Conservation (phyloP, 1,140 invertebrate genomes). For the Drosophila pandora region DNA sequence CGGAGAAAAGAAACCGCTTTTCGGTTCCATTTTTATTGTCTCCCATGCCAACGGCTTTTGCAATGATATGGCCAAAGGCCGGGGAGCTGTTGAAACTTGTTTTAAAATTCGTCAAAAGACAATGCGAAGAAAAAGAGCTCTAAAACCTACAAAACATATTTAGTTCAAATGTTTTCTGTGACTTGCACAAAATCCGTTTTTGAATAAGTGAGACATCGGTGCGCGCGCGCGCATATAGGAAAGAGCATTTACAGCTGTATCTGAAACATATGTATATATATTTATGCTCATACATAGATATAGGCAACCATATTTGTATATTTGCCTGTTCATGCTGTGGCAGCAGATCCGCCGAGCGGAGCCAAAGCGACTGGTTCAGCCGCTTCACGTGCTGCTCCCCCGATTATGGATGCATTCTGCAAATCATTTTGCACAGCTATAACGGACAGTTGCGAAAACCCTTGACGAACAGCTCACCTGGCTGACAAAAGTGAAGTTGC, state of each 20-base stretch:
- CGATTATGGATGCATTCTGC: conserved; percentile 63
- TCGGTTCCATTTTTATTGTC: conserved; percentile 57
- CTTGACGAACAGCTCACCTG: conserved; percentile 51
- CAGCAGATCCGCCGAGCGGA: conserved; percentile 30
- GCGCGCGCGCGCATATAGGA: conserved; percentile 1
- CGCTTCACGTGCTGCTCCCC: conserved; percentile 32
- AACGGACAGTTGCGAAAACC: conserved; percentile 61
- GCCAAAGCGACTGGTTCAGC: conserved; percentile 52
- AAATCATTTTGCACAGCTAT: conserved; percentile 71
- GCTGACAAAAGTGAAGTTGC: conserved; percentile 39
- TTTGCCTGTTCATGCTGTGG: conserved; percentile 25
- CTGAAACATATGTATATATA: background rate
- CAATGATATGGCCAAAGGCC: conserved; percentile 39
- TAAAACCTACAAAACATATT: conserved; percentile 60
- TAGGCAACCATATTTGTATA: conserved; percentile 19
- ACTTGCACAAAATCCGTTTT: conserved; percentile 63
- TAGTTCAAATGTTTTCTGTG: conserved; percentile 67
- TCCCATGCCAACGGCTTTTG: conserved; percentile 52
- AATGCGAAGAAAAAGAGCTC: conserved; percentile 34
- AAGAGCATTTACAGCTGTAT: conserved; percentile 21
- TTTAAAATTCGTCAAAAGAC: conserved; percentile 58
- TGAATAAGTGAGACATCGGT: conserved; percentile 63
- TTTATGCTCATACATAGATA: conserved; percentile 1
- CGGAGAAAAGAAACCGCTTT: conserved; percentile 52
- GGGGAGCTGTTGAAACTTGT: conserved; percentile 39